These are phyloP conservation scores for Rhagonycha fulva DNA, from an alignment of 2,888 invertebrate genomes.

Conservation along the genomic window DNA sequence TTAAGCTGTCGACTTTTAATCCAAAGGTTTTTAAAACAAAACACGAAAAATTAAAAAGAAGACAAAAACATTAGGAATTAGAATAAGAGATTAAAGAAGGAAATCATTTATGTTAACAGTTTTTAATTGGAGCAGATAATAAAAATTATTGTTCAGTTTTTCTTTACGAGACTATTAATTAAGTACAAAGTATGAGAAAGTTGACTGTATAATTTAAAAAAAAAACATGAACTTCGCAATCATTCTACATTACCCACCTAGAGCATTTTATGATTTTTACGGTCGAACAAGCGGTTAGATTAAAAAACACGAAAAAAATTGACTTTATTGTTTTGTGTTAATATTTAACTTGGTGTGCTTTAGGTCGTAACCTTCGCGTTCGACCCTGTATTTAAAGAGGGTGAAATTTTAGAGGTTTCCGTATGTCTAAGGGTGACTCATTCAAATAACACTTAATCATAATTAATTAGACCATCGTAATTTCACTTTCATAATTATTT, in stretches of 20 bases:
- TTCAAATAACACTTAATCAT: not conserved
- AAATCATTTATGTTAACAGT: not conserved
- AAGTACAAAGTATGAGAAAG: not conserved
- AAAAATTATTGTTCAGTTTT: not conserved
- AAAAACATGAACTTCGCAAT: not conserved
- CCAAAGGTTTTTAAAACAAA: not conserved
- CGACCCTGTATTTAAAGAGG: not conserved
- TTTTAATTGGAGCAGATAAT: not conserved
- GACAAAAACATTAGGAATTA: not conserved
- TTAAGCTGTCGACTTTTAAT: not conserved
- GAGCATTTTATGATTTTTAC: not conserved
- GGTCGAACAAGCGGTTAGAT: not conserved
- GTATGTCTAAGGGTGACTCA: not conserved
- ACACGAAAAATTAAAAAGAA: not conserved
- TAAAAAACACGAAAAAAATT: not conserved
- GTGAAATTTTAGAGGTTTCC: not conserved
- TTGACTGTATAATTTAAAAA: not conserved
- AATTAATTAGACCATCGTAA: not conserved
- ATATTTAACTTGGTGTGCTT: too few relatives aligned
- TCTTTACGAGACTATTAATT: not conserved
- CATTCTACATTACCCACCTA: not conserved
- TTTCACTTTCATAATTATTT: not conserved
- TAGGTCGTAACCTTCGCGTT: not conserved
- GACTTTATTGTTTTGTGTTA: not conserved
- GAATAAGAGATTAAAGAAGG: not conserved